Base-by-base conservation (phyloP, 1,140 invertebrate species). In the Phthorimaea operculella region DNA sequence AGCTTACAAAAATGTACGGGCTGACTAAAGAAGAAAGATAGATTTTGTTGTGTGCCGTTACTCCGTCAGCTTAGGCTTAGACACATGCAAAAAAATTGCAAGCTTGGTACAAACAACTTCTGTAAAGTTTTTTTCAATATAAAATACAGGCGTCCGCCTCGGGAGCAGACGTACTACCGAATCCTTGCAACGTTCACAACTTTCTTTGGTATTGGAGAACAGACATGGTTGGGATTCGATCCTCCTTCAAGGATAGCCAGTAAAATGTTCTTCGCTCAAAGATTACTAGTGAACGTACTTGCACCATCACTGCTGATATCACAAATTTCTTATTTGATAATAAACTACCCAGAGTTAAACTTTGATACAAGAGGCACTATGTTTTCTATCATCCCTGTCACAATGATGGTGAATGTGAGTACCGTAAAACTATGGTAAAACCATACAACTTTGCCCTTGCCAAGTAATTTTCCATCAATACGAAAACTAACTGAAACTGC, bases 361-460 rank as follows among this genome's bases (percentile, higher is more conserved):
- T 68, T 70, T 49, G 51, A 59, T 33, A 68, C 49, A 17, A 21
- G 67, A 48, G 63, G 63, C 0, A 61, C 57, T 3, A 65, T 72
- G 36, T 62, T 68, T 21, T 58, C 65, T 1, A 62, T 72, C 9
- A 42, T 64, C 47, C 67, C 70, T 15, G 64, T 61, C 17, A 58
- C 60, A 16, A 50, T 34, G 18, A 33, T 72, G 12, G 52, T 54
- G 42, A 59, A 57, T 45, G 66, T 72, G 55, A 61, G 61, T 59
- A 47, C 56, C 6, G 2, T 28, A 28, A 28, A 28, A 28, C 6
- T 28, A 28, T 28, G 21, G n/a, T n/a, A n/a, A n/a, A n/a, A n/a
- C n/a, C n/a, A n/a, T n/a, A n/a, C n/a, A n/a, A n/a, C n/a, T n/a
- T n/a, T n/a, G n/a, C n/a, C n/a, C n/a, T n/a, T n/a, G n/a, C n/a